Evolutionary conservation across 2,797 vertebrate genomes (phyloP), one percentile per base, ranked within the genome.

Genomic region (Paedocypris micromegethes): DNA sequence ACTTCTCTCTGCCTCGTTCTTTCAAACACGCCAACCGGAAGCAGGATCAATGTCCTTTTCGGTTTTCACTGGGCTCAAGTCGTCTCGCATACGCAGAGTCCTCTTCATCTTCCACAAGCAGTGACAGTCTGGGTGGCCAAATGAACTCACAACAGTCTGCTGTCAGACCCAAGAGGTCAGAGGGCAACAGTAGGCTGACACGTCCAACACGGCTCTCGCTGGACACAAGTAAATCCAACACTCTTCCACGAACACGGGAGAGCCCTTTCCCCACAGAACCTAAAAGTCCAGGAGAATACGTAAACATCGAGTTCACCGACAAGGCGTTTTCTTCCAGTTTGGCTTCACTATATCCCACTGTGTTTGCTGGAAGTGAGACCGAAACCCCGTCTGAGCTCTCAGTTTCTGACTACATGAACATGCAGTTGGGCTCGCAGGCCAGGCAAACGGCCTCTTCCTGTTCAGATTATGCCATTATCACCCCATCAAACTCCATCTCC

Each of bases 221-320:
- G 80, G 91, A 90, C 9, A 84, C 85, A 44, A 87, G 85, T 67
- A 91, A 90, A 81, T 91, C 92, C 75, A 93, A 90, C 81, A 93
- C 92, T 2, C 82, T 93, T 75, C 92, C 92, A 2, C 85, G 91
- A 67, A 86, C 86, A 1, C 86, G 90, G n/a, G 91, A 93, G 72
- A 88, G 86, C 76, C 86, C 84, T 76, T 86, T 84, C 60, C 86
- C 88, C 4, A 80, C 89, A 0, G 91, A 91, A 78, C 91, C 92
- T 68, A 92, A 91, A 77, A 93, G 91, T 79, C 92, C 91, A 0
- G 92, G 91, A 5, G 92, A 93, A 60, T 93, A 93, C 49, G 90
- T 92, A 59, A 91, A 92, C 72, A 93, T 93, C 55, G 90, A 92
- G 68, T 92, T 93, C 68, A 82, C 78, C 7, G 86, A 90, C 37